phyloP scores from a whole-genome alignment of 2,113 vertebrate species.

The Machaerirhynchus nigripectus region DNA sequence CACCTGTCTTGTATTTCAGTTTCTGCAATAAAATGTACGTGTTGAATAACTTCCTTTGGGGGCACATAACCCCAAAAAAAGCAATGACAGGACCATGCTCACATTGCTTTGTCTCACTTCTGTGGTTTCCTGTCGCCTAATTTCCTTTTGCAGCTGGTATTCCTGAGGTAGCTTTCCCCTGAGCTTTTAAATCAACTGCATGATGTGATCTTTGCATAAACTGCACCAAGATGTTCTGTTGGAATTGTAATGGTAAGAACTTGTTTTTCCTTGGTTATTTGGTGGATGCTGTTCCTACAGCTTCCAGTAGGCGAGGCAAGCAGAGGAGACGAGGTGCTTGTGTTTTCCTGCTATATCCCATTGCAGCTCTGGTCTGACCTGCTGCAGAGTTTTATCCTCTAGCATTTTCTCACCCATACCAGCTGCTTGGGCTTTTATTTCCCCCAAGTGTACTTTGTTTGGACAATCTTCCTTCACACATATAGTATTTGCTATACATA shows the following conservation, averaged over 20 bases:
- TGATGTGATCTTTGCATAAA: not conserved
- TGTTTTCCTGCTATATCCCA: not conserved
- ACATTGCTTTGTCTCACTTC: not conserved
- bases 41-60: not conserved
- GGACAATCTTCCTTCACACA: not conserved
- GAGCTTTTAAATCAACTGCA: not conserved
- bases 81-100: not conserved
- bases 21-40: not conserved
- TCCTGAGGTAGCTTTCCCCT: not conserved
- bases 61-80: not conserved
- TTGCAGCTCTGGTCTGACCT: not conserved
- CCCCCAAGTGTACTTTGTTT: not conserved
- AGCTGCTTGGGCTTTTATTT: not conserved
- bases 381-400: not conserved
- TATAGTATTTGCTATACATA: not conserved
- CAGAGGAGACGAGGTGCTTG: not conserved
- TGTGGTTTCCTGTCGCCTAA: not conserved
- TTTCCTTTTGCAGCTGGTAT: not conserved
- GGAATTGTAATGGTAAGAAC: not conserved
- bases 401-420: not conserved
- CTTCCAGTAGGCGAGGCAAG: accelerated
- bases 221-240: not conserved
- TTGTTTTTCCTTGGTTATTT: not conserved
- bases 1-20: not conserved
- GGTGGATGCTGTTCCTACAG: not conserved